phyloP scores from a whole-genome alignment of 2,113 vertebrate genomes.

The Grallaria varia region DNA sequence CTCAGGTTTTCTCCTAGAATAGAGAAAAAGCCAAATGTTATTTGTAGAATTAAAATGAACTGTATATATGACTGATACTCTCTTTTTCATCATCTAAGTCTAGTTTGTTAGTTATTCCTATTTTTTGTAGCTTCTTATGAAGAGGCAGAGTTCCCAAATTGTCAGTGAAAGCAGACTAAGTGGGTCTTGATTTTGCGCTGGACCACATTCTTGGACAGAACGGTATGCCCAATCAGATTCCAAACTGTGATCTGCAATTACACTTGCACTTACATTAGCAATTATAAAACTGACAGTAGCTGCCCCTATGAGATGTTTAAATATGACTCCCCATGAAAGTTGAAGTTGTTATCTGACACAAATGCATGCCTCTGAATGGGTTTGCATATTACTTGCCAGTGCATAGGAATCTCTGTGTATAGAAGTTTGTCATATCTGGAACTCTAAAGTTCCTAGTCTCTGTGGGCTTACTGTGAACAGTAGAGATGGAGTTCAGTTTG shows the following conservation, averaged over 20 bases:
- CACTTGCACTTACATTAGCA: not conserved
- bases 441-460: not conserved
- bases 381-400: not conserved
- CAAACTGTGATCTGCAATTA: not conserved
- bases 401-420: not conserved
- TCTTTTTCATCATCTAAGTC: not conserved
- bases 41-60: not conserved
- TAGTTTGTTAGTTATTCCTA: not conserved
- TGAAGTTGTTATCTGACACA: not conserved
- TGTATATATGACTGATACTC: not conserved
- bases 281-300: not conserved
- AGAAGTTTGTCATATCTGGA: not conserved
- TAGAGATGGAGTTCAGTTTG: not conserved
- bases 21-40: not conserved
- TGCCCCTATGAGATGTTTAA: not conserved
- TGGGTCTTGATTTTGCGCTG: not conserved
- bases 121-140: not conserved
- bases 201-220: not conserved
- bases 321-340: not conserved
- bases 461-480: not conserved
- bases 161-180: not conserved
- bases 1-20: not conserved
- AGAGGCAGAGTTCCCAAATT: not conserved
- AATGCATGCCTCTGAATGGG: not conserved
- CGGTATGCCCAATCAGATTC: not conserved